Evolutionary conservation across 2,113 vertebrate species (phyloP).

Genomic region (Gallinago undulata): DNA sequence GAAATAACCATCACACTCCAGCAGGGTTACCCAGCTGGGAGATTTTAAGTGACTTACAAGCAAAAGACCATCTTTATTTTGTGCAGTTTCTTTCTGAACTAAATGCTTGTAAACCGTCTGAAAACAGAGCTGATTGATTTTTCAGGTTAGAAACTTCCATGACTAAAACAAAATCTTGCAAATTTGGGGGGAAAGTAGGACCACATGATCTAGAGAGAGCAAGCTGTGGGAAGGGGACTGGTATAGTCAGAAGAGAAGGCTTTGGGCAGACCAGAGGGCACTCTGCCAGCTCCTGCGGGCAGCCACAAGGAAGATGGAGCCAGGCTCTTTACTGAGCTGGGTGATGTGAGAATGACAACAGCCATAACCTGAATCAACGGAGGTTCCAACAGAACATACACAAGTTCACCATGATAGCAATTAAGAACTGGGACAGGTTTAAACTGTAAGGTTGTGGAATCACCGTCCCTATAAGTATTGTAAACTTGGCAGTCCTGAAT

Average conservation of each 20-base stretch:
- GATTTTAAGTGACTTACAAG: not conserved
- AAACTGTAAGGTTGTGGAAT: not conserved
- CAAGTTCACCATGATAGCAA: not conserved
- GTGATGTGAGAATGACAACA: not conserved
- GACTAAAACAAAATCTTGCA: not conserved
- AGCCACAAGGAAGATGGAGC: rapidly evolving
- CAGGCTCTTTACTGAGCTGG: not conserved
- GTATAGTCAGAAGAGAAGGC: not conserved
- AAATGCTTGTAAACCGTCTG: not conserved
- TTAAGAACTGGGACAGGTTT: not conserved
- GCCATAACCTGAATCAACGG: rapidly evolving
- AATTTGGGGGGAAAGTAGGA: not conserved
- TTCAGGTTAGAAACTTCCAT: not conserved
- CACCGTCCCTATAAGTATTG: not conserved
- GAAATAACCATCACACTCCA: not conserved
- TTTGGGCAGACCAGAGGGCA: not conserved
- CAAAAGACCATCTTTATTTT: not conserved
- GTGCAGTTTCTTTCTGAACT: not conserved
- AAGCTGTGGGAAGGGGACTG: not conserved
- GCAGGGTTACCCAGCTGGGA: not conserved
- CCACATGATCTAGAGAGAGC: not conserved
- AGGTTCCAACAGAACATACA: not conserved
- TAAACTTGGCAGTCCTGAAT: not conserved
- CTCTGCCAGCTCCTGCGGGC: not conserved
- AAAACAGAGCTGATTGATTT: not conserved